Evolutionary conservation across 2,113 vertebrate species (phyloP).

Genomic region (Oncorhynchus kisutch): DNA sequence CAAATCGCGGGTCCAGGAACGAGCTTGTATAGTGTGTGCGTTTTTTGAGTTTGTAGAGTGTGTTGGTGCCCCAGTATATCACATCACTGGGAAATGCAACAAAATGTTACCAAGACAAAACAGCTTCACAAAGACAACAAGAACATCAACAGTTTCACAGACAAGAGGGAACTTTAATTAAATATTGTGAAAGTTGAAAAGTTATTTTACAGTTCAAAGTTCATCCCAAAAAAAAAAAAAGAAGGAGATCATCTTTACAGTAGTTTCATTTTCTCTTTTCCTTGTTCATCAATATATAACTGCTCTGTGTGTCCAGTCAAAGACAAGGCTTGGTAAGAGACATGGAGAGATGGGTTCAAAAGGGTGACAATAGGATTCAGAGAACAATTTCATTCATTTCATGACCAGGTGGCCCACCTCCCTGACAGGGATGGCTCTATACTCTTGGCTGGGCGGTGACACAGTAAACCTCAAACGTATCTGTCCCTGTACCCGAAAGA

Average conservation of each 20-base stretch:
- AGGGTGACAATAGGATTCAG: not conserved
- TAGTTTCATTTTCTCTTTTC: slow-evolving; percentile 83
- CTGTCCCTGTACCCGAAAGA: no score
- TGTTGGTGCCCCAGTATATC: not conserved
- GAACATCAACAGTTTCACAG: slow-evolving; percentile 75
- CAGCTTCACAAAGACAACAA: slow-evolving; percentile 12
- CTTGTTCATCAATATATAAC: slow-evolving; percentile 79
- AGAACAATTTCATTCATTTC: not conserved
- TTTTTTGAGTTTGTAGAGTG: not conserved
- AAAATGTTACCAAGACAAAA: not conserved
- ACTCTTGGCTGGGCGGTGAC: no score
- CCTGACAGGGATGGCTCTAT: no score
- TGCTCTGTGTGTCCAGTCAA: slow-evolving; percentile 87
- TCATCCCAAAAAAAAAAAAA: slow-evolving; percentile 93
- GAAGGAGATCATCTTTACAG: slow-evolving; percentile 95
- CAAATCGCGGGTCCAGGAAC: no score
- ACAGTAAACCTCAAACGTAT: no score
- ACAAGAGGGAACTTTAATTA: slow-evolving; percentile 99
- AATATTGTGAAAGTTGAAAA: slow-evolving; percentile 99
- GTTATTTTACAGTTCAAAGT: slow-evolving; percentile 97
- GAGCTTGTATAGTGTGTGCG: no score
- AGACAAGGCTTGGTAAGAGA: slow-evolving; percentile 64
- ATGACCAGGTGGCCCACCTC: slow-evolving; percentile 1
- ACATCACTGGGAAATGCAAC: no score
- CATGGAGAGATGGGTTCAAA: slow-evolving; percentile 72